Conservation (phyloP, 1,140 invertebrate genomes). For the Dendroctonus ponderosae region DNA sequence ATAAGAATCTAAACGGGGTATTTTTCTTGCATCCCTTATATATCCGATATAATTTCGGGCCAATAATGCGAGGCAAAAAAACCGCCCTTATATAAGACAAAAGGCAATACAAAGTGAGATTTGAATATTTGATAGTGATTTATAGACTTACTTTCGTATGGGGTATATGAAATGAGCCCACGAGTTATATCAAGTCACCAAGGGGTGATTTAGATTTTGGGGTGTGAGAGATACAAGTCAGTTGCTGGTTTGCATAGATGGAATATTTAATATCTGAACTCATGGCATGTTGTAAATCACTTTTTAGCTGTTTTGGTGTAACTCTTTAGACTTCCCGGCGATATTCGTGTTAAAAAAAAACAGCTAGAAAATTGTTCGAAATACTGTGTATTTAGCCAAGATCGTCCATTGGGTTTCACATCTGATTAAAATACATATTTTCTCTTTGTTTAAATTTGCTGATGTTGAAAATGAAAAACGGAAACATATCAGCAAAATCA, state of each 20-base stretch:
- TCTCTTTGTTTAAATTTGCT: too few species aligned
- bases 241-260: slow-evolving; percentile 30
- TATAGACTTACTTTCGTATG: slow-evolving; percentile 25
- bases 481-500: too few species aligned
- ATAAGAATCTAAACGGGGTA: too few species aligned
- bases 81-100: slow-evolving; percentile 27
- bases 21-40: too few species aligned
- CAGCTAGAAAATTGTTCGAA: too few species aligned
- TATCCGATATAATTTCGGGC: not conserved
- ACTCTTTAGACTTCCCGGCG: not conserved
- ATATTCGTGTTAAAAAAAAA: too few species aligned
- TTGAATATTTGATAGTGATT: slow-evolving; percentile 35
- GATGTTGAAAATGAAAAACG: too few species aligned
- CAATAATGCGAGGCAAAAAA: slow-evolving; percentile 15
- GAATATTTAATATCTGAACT: slow-evolving; percentile 29
- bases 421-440: too few species aligned
- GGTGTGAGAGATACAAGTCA: slow-evolving; percentile 17
- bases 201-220: slow-evolving; percentile 26
- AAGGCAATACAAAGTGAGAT: slow-evolving; percentile 30
- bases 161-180: slow-evolving; percentile 17
- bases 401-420: too few species aligned
- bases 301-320: too few species aligned
- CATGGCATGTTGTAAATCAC: too few species aligned
- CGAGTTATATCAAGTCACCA: slow-evolving; percentile 23
- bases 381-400: too few species aligned